Conservation (phyloP, 2,797 vertebrate species). For the Passerculus sandwichensis region DNA sequence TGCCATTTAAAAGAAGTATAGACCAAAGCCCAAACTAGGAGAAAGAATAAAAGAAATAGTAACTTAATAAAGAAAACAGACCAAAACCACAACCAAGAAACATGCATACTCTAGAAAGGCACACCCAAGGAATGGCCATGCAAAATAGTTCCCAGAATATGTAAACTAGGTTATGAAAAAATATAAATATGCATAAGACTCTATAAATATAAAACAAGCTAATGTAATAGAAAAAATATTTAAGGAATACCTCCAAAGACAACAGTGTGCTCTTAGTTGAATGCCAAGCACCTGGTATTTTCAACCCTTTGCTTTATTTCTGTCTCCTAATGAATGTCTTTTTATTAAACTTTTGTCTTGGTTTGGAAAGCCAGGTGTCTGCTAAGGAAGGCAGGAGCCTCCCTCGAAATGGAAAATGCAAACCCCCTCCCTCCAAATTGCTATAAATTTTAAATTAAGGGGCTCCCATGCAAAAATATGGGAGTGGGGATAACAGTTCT, state of each 20-base stretch:
- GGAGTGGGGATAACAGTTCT: too few species aligned
- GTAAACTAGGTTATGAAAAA: neutral
- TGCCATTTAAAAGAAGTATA: neutral
- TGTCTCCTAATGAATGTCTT: neutral
- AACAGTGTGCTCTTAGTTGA: neutral
- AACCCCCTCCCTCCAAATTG: too few species aligned
- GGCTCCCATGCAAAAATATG: too few species aligned
- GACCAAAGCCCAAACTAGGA: neutral
- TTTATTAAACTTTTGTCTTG: neutral
- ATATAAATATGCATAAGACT: neutral
- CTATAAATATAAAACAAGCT: neutral
- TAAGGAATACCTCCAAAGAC: neutral
- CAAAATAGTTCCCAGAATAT: neutral
- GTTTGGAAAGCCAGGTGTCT: too few species aligned
- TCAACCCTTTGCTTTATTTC: neutral
- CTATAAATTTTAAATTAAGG: too few species aligned
- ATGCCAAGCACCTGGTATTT: neutral
- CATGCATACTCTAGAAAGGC: neutral
- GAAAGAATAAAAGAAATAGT: neutral
- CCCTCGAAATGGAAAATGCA: too few species aligned
- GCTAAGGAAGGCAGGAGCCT: too few species aligned
- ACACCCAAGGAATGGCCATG: neutral
- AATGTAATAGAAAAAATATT: neutral
- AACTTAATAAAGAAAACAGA: neutral
- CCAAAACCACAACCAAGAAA: neutral